phyloP scores from a whole-genome alignment of 1,140 invertebrate species.

The Oncopeltus fasciatus region DNA sequence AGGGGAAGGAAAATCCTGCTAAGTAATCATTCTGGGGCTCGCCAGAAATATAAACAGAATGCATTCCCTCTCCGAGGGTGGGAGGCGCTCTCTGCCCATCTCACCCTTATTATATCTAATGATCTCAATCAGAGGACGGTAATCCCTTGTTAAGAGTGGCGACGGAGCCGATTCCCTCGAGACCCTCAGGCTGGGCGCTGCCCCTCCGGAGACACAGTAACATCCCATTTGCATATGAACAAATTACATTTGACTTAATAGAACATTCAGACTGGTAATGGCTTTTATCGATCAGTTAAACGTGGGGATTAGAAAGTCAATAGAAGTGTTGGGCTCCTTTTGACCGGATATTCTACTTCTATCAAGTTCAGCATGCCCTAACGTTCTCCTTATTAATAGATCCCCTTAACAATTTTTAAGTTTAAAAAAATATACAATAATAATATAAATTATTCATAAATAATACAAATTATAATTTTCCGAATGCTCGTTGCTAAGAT shows the following conservation, averaged over 20 bases:
- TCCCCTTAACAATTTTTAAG: too few relatives aligned
- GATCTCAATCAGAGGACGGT: constrained; percentile 1
- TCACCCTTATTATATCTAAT: constrained; percentile 5
- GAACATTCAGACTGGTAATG: background rate
- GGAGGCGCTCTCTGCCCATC: background rate
- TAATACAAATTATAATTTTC: too few relatives aligned
- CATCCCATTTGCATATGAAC: constrained; percentile 4
- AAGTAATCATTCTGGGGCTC: background rate
- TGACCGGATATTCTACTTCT: too few relatives aligned
- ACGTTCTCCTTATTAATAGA: too few relatives aligned
- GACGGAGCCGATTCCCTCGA: background rate
- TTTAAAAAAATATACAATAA: too few relatives aligned
- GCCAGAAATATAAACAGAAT: constrained; percentile 4
- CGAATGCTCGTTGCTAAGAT: too few relatives aligned
- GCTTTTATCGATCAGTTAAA: background rate
- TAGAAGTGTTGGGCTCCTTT: too few relatives aligned
- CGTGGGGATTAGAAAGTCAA: background rate
- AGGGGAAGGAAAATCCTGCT: background rate
- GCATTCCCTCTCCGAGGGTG: background rate
- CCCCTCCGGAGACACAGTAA: background rate
- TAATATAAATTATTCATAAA: too few relatives aligned
- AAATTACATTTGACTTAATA: constrained; percentile 2
- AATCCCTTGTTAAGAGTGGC: constrained; percentile 2
- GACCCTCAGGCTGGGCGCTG: background rate
- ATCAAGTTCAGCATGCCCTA: too few relatives aligned